These are phyloP conservation scores for Perodicticus potto DNA, from an alignment of 2,797 vertebrate species.

Conservation along the genomic window DNA sequence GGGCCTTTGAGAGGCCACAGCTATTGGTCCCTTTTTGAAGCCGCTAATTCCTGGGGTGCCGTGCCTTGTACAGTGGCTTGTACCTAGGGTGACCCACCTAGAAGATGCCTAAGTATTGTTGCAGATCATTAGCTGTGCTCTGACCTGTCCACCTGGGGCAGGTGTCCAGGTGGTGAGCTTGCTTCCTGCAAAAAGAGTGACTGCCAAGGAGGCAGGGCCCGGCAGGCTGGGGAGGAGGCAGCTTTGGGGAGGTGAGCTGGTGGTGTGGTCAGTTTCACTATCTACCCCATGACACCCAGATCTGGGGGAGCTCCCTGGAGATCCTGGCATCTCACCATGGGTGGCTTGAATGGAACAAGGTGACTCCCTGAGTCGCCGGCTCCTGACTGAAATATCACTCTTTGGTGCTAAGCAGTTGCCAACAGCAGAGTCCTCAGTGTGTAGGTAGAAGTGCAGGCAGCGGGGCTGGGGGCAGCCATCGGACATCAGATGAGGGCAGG, in stretches of 20 bases:
- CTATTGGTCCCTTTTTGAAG: too few species aligned
- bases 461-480: accelerated
- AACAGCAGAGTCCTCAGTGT: not conserved
- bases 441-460: not conserved
- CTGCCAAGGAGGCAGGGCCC: accelerated
- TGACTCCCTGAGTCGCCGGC: not conserved
- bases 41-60: not conserved
- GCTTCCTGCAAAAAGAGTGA: not conserved
- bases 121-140: not conserved
- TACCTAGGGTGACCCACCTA: not conserved
- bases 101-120: not conserved
- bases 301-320: not conserved
- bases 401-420: not conserved
- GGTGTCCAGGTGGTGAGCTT: not conserved
- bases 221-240: not conserved
- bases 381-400: not conserved
- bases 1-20: too few species aligned
- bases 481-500: not conserved
- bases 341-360: not conserved
- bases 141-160: not conserved
- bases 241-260: not conserved
- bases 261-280: not conserved
- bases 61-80: not conserved
- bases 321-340: not conserved
- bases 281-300: not conserved